Conservation (phyloP, 2,888 invertebrate species). For the Julus scandinavius region DNA sequence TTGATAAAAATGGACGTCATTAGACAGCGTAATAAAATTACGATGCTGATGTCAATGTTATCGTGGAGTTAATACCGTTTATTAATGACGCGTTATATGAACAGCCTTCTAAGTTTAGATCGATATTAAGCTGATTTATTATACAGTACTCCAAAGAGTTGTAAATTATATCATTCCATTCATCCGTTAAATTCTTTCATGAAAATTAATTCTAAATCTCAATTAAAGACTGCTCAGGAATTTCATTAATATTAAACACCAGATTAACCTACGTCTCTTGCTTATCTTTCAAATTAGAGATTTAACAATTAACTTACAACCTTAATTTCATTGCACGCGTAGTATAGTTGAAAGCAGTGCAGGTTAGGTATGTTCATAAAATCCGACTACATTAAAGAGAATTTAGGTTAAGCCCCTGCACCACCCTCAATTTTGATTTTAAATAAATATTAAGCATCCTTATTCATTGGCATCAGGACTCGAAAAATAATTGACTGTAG, state of each 20-base stretch:
- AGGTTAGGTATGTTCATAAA: not conserved
- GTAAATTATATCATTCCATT: not conserved
- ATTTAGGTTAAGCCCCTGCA: not conserved
- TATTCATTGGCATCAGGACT: not conserved
- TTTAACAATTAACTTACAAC: not conserved
- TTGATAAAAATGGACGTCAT: too few relatives aligned
- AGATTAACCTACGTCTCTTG: not conserved
- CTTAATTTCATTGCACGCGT: not conserved
- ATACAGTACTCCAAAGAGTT: too few relatives aligned
- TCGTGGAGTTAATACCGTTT: too few relatives aligned
- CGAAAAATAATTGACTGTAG: not conserved
- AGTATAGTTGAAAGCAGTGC: not conserved
- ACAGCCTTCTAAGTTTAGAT: too few relatives aligned
- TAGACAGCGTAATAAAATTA: too few relatives aligned
- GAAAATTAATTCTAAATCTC: not conserved
- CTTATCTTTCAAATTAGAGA: not conserved
- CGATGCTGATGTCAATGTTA: too few relatives aligned
- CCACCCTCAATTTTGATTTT: not conserved
- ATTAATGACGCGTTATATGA: too few relatives aligned
- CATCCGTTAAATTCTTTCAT: not conserved
- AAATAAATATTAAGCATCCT: not conserved
- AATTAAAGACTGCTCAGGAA: not conserved
- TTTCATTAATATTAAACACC: not conserved
- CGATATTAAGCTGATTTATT: too few relatives aligned
- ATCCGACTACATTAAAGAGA: not conserved